Base-by-base conservation (phyloP, 2,797 vertebrate species). In the Siniperca scherzeri region DNA sequence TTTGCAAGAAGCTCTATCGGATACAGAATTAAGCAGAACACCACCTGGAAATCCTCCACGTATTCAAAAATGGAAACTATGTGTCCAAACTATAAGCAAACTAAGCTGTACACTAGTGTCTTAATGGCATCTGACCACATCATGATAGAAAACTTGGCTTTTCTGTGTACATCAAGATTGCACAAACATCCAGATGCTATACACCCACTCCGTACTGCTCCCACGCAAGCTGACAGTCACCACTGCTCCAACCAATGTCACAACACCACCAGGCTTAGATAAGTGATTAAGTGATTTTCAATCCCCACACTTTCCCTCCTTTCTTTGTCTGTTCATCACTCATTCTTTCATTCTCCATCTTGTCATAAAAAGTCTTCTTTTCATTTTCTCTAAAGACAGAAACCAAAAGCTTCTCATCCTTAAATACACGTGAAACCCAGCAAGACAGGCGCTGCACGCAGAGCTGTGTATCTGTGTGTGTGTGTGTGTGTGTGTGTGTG, bases 101-200 rank as follows among this genome's bases (percentile, higher is more conserved):
- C 88, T 77, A 83, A 89, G 89, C 94, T 95, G 92, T 94, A 95
- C 94, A 94, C 92, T 95, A 95, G 94, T 94, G 94, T 95, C 87
- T 91, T 82, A 70, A 88, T 50, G 80, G 85, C 83, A 72, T 87
- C 69, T 42, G 69, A 87, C 69, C 82, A 89, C 80, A 85, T 81
- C 50, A 10, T 48, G 81, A 83, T 66, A 86, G 70, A 90, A 85
- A 92, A 91, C 73, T 17, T 81, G 80, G 55, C 56, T 88, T 81
- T 65, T 88, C 74, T 86, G 81, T 86, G 65, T 82, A 89, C 79
- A 78, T 84, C 75, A 87, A 91, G 85, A 94, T 91, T 92, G 89
- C 92, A 93, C 89, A 92, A 82, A 94, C 85, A 87, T 91, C 89
- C 89, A 46, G 7, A 86, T 87, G 85, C 83, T 65, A 78, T 61